Base-by-base conservation (phyloP, 2,888 invertebrate species). In the Drosophila subquinaria region DNA sequence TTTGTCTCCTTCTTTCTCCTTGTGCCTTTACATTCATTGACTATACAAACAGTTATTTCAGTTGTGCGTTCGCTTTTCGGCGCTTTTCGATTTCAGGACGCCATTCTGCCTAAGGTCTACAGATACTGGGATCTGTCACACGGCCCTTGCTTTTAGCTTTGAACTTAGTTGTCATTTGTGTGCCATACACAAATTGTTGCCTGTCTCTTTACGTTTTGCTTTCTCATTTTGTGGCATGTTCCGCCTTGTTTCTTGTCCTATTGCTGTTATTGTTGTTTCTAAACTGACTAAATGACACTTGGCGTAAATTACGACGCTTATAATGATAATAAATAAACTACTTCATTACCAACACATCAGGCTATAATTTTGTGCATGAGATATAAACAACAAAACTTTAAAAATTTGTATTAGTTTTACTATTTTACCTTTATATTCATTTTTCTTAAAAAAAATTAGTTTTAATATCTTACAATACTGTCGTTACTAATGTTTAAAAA, bases 291-390 rank as follows among this genome's bases (percentile, higher is more conserved):
- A 78, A 79, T 84, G 80, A 77, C 77, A 79, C 73, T 82, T 73
- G 69, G 63, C 62, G 63, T 72, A 77, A 77, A 79, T 83, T 76
- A 76, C 82, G 79, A 74, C 77, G 79, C 71, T 78, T 79, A 80
- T 76, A 82, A 83, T 82, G 74, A 85, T 81, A 90, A 83, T 88
- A 90, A 90, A 90, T 87, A 88, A 85, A 90, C 79, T 76, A 78
- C 78, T 71, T 43, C 40, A 33, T 17, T 40, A 27, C n/a, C n/a
- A 48, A 56, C 42, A 33, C 57, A 23, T 61, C 42, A 42, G 47
- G 15, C 38, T 35, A 13, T 17, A 57, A 45, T 53, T 48, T 40
- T 33, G 27, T 36, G 17, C 27, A 45, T 15, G 33, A 17, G 20
- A 45, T 40, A n/a, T 36, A n/a, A 36, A 20, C 10, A 40, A 9